phyloP scores from a whole-genome alignment of 2,797 vertebrate genomes.

The Sternarchorhynchus goeldii region DNA sequence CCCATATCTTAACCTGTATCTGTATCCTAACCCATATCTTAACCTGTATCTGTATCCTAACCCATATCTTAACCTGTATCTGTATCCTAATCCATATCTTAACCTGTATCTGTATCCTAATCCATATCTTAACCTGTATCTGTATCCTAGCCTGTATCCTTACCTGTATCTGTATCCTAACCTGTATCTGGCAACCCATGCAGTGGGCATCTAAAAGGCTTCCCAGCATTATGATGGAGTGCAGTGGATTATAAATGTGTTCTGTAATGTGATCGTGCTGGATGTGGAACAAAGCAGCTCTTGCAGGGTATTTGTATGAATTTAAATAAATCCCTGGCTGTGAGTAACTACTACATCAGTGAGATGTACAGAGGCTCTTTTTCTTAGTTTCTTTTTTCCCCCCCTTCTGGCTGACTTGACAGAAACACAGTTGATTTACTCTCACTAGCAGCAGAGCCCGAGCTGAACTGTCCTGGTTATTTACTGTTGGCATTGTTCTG shows the following conservation, averaged over 20 bases:
- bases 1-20: too few relatives aligned
- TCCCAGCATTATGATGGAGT: constrained; percentile 66
- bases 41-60: too few relatives aligned
- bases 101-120: too few relatives aligned
- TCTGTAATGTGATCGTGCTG: constrained; percentile 66
- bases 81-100: too few relatives aligned
- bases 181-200: constrained; percentile 29
- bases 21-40: too few relatives aligned
- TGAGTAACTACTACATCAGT: constrained; percentile 75
- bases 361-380: constrained; percentile 52
- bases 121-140: too few relatives aligned
- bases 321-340: constrained; percentile 73
- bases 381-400: constrained; percentile 60
- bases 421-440: constrained; percentile 72
- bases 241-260: constrained; percentile 74
- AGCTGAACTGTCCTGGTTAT: constrained; percentile 64
- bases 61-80: too few relatives aligned
- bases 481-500: constrained; percentile 67
- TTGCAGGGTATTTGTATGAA: constrained; percentile 64
- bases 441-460: constrained; percentile 61
- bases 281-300: constrained; percentile 40
- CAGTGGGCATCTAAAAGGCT: constrained; percentile 67
- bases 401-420: constrained; percentile 65
- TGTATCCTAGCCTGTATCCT: too few relatives aligned
- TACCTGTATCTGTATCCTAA: too few relatives aligned